Conservation (phyloP, 2,113 vertebrate genomes). For the Myxocyprinus asiaticus region DNA sequence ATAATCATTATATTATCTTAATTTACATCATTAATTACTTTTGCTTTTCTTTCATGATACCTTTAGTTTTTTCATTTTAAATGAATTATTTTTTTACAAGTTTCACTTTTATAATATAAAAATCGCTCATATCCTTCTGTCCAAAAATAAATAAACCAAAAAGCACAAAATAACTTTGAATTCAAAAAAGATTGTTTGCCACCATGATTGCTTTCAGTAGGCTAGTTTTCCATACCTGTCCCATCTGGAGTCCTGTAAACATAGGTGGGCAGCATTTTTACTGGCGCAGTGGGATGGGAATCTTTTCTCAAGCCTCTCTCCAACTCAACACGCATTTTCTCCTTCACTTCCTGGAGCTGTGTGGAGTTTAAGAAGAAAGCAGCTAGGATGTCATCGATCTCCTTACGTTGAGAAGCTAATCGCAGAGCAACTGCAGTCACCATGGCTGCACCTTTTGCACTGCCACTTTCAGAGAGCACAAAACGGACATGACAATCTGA, state of each 20-base stretch:
- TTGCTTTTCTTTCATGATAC: no score
- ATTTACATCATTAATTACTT: no score
- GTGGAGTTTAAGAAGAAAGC: constrained; percentile 74
- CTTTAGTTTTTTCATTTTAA: no score
- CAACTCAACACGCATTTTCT: constrained; percentile 81
- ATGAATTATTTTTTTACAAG: no score
- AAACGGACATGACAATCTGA: constrained; percentile 90
- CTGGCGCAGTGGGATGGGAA: constrained; percentile 69
- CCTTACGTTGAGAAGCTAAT: constrained; percentile 71
- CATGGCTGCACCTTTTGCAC: constrained; percentile 87
- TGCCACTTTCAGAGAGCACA: constrained; percentile 82
- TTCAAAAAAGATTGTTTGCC: background rate
- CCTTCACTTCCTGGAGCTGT: constrained; percentile 76
- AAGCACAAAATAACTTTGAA: no score
- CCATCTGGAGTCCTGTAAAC: constrained; percentile 85
- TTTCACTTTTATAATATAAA: no score
- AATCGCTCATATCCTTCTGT: no score
- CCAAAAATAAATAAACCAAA: no score
- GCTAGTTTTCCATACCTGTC: constrained; percentile 75
- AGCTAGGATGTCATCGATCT: constrained; percentile 74
- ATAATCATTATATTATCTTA: no score
- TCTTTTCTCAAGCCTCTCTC: constrained; percentile 83
- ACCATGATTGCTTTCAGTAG: background rate
- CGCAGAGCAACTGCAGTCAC: constrained; percentile 86
- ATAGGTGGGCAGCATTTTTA: constrained; percentile 92